A percentile compares a stretch with the other conserved stretches of the same genome.
Evolutionary conservation across 2,113 vertebrate species (phyloP).

Genomic region (Bubalus kerabau): DNA sequence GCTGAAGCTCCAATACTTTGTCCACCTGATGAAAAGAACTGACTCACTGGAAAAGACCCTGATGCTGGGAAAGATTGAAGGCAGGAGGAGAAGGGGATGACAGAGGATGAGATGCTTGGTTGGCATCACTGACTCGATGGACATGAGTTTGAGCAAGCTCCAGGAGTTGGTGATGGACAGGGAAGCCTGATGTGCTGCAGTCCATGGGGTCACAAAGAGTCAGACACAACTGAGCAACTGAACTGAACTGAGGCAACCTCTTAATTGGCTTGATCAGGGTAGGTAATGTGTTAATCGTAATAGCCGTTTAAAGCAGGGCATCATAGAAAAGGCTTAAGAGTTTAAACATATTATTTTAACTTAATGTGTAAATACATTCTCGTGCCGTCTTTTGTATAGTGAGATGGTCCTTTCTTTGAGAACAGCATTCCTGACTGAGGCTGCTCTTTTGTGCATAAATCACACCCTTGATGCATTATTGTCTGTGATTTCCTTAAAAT

Average conservation of each 20-base stretch:
- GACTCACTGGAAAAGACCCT: not conserved
- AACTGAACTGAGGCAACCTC: not conserved
- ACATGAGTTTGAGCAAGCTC: not conserved
- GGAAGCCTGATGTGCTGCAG: not conserved
- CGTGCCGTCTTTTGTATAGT: not conserved
- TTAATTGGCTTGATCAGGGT: not conserved
- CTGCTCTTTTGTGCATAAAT: not conserved
- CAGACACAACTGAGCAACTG: not conserved
- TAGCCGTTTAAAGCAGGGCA: not conserved
- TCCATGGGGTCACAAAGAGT: not conserved
- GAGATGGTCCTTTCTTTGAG: not conserved
- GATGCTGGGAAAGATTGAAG: not conserved
- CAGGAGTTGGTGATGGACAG: not conserved
- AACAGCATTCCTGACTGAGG: not conserved
- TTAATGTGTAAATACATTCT: not conserved
- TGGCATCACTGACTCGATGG: not conserved
- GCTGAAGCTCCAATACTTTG: not conserved
- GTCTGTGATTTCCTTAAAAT: slow-evolving; percentile 11
- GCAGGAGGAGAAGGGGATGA: not conserved
- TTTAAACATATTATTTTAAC: not conserved
- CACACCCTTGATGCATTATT: not conserved
- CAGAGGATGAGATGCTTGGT: not conserved
- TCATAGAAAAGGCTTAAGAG: not conserved
- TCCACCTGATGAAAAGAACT: not conserved
- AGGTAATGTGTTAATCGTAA: not conserved